Conservation (phyloP, 2,113 vertebrate species). For the Rhombomys opimus region DNA sequence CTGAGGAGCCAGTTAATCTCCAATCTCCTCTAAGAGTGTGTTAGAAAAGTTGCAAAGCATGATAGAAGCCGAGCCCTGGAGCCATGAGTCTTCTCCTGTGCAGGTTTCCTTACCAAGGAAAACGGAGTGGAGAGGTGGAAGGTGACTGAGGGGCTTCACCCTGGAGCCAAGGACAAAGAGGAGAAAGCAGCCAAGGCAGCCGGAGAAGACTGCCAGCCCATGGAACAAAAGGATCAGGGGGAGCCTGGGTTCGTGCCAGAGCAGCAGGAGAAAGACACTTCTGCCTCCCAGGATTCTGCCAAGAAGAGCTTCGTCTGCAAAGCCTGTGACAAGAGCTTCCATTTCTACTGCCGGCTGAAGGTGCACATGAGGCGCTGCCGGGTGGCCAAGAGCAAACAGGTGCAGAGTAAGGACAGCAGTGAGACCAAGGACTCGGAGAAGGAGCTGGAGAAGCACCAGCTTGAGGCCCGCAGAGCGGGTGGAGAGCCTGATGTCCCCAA, state of each 20-base stretch:
- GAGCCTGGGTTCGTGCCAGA: constrained; percentile 25
- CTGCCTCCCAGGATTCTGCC: constrained; percentile 67
- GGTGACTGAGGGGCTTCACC: constrained; percentile 70
- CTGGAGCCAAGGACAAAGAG: constrained; percentile 65
- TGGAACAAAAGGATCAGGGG: constrained; percentile 30
- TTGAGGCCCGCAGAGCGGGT: constrained; percentile 79
- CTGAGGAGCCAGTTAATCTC: background rate
- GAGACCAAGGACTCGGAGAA: constrained; percentile 81
- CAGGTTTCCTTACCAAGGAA: constrained; percentile 80
- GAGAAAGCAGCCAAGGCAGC: constrained; percentile 64
- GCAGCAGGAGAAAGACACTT: constrained; percentile 52
- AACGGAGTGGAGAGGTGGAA: constrained; percentile 74
- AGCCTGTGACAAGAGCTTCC: constrained; percentile 91
- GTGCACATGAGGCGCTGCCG: constrained; percentile 90
- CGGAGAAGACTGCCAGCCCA: constrained; percentile 34
- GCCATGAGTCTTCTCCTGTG: background rate
- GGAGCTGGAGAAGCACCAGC: constrained; percentile 89
- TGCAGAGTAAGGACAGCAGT: constrained; percentile 85
- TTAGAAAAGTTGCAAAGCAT: constrained; percentile 1
- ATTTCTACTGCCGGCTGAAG: constrained; percentile 91
- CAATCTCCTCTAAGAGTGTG: background rate
- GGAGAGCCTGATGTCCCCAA: constrained; percentile 42
- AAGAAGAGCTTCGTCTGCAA: constrained; percentile 88
- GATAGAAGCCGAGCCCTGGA: background rate
- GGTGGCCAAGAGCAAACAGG: constrained; percentile 84